Evolutionary conservation across 1,140 invertebrate species (phyloP).

Genomic region (Eumeta japonica): DNA sequence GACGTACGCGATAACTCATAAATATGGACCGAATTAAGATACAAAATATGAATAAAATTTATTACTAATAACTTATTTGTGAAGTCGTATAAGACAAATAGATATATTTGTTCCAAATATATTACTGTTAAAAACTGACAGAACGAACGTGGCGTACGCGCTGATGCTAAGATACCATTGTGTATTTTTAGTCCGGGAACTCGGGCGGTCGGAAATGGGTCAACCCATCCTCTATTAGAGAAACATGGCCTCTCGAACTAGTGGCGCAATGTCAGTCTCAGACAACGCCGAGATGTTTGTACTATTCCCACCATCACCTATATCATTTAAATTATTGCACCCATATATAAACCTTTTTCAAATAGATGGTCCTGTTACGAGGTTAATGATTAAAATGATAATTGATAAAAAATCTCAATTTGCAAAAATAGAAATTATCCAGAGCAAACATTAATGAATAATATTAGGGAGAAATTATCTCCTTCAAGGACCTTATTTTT

Average conservation of each 20-base stretch:
- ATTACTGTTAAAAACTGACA: conserved; percentile 13
- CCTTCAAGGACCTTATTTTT: too few species aligned
- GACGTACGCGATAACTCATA: too few species aligned
- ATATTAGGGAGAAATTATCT: too few species aligned
- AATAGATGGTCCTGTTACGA: too few species aligned
- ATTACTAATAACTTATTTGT: not conserved
- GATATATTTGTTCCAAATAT: conserved; percentile 3
- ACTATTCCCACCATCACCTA: too few species aligned
- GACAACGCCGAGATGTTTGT: too few species aligned
- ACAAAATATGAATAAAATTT: conserved; percentile 35
- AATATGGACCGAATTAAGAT: conserved; percentile 34
- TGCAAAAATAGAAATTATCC: too few species aligned
- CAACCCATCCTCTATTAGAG: conserved; percentile 38
- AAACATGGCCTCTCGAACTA: conserved; percentile 33
- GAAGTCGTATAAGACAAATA: not conserved
- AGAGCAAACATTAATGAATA: too few species aligned
- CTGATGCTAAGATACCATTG: conserved; percentile 27
- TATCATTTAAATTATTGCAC: too few species aligned
- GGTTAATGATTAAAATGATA: too few species aligned
- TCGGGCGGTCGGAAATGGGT: conserved; percentile 39
- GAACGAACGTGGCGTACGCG: conserved; percentile 20
- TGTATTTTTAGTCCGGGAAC: conserved; percentile 43
- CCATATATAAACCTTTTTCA: too few species aligned
- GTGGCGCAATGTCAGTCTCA: conserved; percentile 47
- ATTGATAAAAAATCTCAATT: too few species aligned